These are phyloP conservation scores for Dioctria linearis DNA, from an alignment of 2,888 invertebrate genomes.

Conservation along the genomic window DNA sequence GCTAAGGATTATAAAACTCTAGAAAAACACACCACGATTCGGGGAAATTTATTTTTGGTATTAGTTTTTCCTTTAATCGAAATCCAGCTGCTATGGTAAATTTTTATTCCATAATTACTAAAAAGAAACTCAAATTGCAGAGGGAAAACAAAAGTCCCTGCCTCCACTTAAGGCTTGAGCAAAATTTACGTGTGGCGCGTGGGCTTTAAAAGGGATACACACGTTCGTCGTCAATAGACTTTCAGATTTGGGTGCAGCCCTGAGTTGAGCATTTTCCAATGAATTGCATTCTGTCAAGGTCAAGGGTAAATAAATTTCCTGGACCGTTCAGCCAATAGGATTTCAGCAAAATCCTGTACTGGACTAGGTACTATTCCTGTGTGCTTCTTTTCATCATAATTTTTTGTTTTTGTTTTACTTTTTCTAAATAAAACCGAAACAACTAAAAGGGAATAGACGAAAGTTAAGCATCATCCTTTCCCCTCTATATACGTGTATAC, in stretches of 20 bases:
- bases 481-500: not conserved
- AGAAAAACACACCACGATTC: no score
- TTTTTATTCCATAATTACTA: no score
- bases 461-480: not conserved
- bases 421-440: not conserved
- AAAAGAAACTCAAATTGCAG: no score
- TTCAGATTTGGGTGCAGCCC: constrained; percentile 14
- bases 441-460: not conserved
- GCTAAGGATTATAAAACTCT: no score
- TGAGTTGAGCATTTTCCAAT: constrained; percentile 1
- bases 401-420: not conserved
- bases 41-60: no score
- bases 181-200: not conserved
- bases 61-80: no score
- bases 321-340: not conserved
- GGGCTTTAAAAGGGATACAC: not conserved
- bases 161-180: no score
- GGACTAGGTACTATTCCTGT: not conserved
- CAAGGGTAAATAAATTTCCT: constrained; percentile 8
- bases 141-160: no score
- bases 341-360: constrained; percentile 7
- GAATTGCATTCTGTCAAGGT: constrained; percentile 30
- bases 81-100: no score
- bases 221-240: not conserved
- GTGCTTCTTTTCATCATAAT: not conserved